Evolutionary conservation across 2,113 vertebrate genomes (phyloP), one percentile per base, ranked within the genome.

Genomic region (Callipepla squamata): DNA sequence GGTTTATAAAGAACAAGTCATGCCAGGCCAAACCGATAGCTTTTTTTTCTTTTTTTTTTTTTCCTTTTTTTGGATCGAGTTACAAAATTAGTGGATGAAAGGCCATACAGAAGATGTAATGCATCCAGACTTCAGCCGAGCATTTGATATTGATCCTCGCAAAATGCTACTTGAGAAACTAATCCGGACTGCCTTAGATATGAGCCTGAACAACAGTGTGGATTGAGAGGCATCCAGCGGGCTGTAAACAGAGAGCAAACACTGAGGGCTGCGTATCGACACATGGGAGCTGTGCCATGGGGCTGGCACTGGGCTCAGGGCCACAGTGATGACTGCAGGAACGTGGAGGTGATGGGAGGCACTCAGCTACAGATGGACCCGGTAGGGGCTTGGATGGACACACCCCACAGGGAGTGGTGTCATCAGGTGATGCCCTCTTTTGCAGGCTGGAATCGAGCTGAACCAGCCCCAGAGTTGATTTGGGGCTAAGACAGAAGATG

Each of bases 61-160:
- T 66, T 42, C 34, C 26, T n/a, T 38, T 77, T 78, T 90, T 66
- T 61, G 3, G 40, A 83, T 92, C 70, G 91, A 59, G 75, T 93
- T 91, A 80, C 42, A 63, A 86, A 96, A 97, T 93, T 81, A 85
- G 85, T 30, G 50, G 91, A 94, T 96, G 90, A 90, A 91, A 92
- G 83, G 77, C 45, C 83, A 88, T 82, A 19, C 30, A 80, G 92
- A 85, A 91, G 80, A 83, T 75, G 25, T 55, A 76, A 82, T 36
- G 59, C 25, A 63, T 86, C 53, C 53, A 68, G 76, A 69, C 63
- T 83, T 90, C 83, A 77, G 68, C 76, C 59, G 62, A 90, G 80
- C 47, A 25, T 89, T 96, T 93, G 89, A 75, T 92, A 92, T 82
- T 87, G 95, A 96, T 94, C 75, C 80, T 94, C 3, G 3, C 66